A percentile compares a stretch with the other conserved stretches of the same genome.
Evolutionary conservation across 2,113 vertebrate species (phyloP).

Genomic region (Calonectris borealis): DNA sequence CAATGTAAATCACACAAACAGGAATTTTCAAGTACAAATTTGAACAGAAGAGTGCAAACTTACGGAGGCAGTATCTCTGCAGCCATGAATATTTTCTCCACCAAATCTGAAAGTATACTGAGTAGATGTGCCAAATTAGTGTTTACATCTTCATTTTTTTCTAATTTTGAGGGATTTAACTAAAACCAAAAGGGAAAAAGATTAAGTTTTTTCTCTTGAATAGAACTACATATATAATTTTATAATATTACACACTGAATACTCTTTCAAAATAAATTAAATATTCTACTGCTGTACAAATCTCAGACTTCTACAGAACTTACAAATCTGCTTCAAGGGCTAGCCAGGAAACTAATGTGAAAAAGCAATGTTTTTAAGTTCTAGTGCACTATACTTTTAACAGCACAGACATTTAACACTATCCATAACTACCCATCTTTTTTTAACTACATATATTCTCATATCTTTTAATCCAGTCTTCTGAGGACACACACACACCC

Average conservation of each 20-base stretch:
- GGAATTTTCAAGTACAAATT: not conserved
- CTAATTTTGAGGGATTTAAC: slow-evolving; percentile 98
- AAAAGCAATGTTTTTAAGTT: not conserved
- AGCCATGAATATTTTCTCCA: slow-evolving; percentile 99
- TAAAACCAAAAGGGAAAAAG: slow-evolving; percentile 54
- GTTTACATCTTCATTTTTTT: slow-evolving; percentile 98
- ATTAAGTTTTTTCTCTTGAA: not conserved
- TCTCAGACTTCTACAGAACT: not conserved
- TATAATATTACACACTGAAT: not conserved
- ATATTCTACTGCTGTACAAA: not conserved
- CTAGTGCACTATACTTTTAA: not conserved
- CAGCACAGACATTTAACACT: not conserved
- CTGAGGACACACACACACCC: too few species aligned
- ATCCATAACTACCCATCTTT: too few species aligned
- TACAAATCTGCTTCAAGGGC: not conserved
- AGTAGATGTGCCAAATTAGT: slow-evolving; percentile 91
- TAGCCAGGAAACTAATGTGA: not conserved
- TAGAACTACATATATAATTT: not conserved
- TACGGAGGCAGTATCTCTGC: slow-evolving; percentile 98
- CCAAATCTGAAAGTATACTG: slow-evolving; percentile 94
- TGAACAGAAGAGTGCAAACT: slow-evolving; percentile 63
- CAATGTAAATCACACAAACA: not conserved
- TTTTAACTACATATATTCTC: too few species aligned
- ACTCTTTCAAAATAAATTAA: not conserved
- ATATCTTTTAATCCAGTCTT: too few species aligned